Base-by-base conservation (phyloP, 2,888 invertebrate species). In the Tortrix viridana region DNA sequence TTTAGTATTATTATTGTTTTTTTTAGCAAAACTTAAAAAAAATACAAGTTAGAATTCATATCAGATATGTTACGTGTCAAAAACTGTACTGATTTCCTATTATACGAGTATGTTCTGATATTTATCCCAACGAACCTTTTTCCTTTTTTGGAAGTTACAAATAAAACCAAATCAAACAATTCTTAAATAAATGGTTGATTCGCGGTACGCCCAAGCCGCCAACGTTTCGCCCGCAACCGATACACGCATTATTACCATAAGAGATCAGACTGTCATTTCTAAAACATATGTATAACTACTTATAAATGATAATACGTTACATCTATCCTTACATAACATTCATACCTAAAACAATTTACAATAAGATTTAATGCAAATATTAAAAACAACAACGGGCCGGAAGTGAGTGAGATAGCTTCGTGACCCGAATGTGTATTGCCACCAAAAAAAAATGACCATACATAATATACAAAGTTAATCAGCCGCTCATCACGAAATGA, bases 191-290 rank as follows among this genome's bases (percentile, higher is more conserved):
- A 19, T 32, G 14, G 37, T 37, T 49, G 48, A 43, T 7, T 43
- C 56, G 26, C 44, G 50, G 38, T 52, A 57, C 41, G 12, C 16
- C 23, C 4, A 22, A 20, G 4, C 14, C 12, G 78, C 77, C 81
- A 78, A 77, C 77, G 73, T 74, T 68, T 70, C 71, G 75, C 75
- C 80, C 77, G 76, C 74, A 69, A 69, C 65, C 62, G 69, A 72
- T 65, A 79, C 78, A 74, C 82, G 79, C 82, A 80, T 74, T 74
- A 79, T 79, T 85, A 91, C 84, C 85, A 77, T 89, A 90, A 89
- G 92, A 92, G 92, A 92, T 92, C 92, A 92, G 86, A 85, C 86
- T 89, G 89, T 86, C 85, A 84, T 85, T 82, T 84, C 80, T 89
- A 88, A 86, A 87, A 87, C 84, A 85, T 89, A 88, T 74, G 74